A percentile compares a stretch with the other conserved stretches of the same genome.
These are phyloP conservation scores for Hippolais icterina DNA, from an alignment of 2,113 vertebrate genomes.

Conservation along the genomic window DNA sequence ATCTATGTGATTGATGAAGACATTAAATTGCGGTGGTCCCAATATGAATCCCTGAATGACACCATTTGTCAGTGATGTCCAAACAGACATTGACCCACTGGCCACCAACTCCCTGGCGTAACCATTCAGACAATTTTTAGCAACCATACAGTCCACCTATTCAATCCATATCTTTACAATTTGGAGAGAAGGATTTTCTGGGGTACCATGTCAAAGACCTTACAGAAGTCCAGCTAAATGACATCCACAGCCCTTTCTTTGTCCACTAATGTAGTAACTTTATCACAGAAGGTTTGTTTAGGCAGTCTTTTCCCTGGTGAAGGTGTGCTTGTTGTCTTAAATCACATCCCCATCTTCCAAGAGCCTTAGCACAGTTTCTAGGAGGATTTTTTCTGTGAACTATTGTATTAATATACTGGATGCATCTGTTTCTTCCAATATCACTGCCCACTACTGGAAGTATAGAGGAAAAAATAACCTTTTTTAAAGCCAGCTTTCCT, in stretches of 20 bases:
- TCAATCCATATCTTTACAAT: background rate
- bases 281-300: background rate
- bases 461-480: background rate
- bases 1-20: background rate
- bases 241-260: background rate
- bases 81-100: background rate
- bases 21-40: background rate
- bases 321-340: background rate
- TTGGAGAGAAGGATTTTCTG: background rate
- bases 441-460: background rate
- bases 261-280: background rate
- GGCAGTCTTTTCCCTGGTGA: background rate
- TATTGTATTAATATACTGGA: background rate
- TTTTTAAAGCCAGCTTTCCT: background rate
- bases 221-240: background rate
- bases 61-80: background rate
- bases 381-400: background rate
- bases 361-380: too few relatives aligned
- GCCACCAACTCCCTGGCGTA: background rate
- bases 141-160: background rate
- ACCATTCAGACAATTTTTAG: background rate
- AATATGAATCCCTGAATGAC: rapidly evolving
- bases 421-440: background rate
- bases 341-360: background rate
- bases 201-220: background rate